Evolutionary conservation across 2,113 vertebrate genomes (phyloP), one percentile per base, ranked within the genome.

Genomic region (Thermophis baileyi): DNA sequence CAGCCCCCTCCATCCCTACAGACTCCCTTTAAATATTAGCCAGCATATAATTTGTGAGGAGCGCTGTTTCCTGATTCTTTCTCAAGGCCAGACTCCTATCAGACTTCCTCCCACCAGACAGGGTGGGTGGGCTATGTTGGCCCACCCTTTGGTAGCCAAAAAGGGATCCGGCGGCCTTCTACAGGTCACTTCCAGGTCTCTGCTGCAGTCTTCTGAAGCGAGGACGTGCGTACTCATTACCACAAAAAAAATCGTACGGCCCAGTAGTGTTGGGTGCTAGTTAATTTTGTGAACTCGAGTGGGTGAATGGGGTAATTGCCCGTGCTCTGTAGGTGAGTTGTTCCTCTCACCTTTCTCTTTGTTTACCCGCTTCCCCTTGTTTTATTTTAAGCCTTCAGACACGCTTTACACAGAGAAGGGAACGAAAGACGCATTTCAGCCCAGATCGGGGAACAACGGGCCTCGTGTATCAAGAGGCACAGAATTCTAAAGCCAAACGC

Each of bases 401-500:
- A 95, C 50, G 1, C 35, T 92, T 94, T 86, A 89, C 30, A 0
- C 27, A 94, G 89, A 90, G 93, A 92, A 93, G 92, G 93, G 87
- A 53, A 47, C 2, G 35, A 85, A n/a, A 88, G 92, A 53, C 24
- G 54, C 95, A 93, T 95, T 96, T 69, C 55, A 86, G 63, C 91
- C 89, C 85, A 94, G 94, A 94, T 93, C 14, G 95, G 96, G 95
- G 91, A 96, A 8, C 93, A 94, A 95, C 94, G 93, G 95, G 97
- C 90, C 0, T 9, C 44, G 27, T 0, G 20, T 47, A 89, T 50
- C 94, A 94, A 95, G 94, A 94, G 95, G 96, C 89, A 0, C 96
- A 94, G 96, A 94, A 96, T 97, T 95, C 96, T 96, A 97, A 97
- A 97, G 95, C 97, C 96, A 97, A 97, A 93, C 90, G 91, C 94